phyloP scores from a whole-genome alignment of 2,113 vertebrate species.

The Sterrhoptilus dennistouni region DNA sequence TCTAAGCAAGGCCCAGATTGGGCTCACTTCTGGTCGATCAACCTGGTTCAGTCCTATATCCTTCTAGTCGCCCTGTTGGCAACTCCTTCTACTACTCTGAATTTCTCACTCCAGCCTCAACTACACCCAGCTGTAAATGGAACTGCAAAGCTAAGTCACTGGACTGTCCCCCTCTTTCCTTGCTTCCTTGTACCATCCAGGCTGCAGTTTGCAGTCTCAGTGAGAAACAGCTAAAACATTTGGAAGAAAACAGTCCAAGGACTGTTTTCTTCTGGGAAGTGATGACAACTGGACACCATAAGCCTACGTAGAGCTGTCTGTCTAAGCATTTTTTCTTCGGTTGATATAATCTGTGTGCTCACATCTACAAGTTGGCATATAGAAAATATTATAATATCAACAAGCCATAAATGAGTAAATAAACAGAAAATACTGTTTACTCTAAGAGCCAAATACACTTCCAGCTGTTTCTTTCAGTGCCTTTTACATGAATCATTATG shows the following conservation, averaged over 20 bases:
- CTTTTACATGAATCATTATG: neutral
- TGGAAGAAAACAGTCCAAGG: neutral
- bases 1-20: neutral
- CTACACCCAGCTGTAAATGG: neutral
- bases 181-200: neutral
- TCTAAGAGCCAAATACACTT: neutral
- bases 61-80: neutral
- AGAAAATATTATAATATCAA: neutral
- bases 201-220: neutral
- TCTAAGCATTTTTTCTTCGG: neutral
- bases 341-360: neutral
- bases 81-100: neutral
- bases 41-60: neutral
- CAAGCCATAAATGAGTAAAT: neutral
- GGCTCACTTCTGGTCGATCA: neutral
- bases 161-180: neutral
- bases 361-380: neutral
- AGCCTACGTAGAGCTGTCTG: neutral
- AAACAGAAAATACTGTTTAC: neutral
- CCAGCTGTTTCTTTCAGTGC: neutral
- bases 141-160: neutral
- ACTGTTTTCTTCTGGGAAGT: neutral
- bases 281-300: neutral
- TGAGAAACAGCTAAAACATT: neutral
- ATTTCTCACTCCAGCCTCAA: neutral